Percentiles rank a stretch among this genome's conserved stretches.
These are phyloP conservation scores for Cryptotis parvus DNA, from an alignment of 2,113 vertebrate genomes.

Conservation along the genomic window DNA sequence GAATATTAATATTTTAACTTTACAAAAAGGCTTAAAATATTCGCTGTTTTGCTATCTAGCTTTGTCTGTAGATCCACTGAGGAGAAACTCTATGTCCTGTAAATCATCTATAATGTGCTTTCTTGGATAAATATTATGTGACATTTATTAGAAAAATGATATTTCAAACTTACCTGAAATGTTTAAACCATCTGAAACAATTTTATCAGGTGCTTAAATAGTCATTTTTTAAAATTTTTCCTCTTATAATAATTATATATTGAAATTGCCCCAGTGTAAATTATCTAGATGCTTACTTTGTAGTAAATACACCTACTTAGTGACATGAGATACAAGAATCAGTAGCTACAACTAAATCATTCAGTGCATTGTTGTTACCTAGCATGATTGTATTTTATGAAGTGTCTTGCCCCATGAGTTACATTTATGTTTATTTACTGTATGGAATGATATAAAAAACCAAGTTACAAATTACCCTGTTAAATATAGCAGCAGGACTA, in stretches of 20 bases:
- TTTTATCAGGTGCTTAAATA: constrained; percentile 40
- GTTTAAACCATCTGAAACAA: constrained; percentile 46
- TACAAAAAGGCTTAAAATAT: constrained; percentile 12
- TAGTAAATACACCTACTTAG: constrained; percentile 60
- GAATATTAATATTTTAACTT: constrained; percentile 45
- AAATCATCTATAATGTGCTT: constrained; percentile 44
- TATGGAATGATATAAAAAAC: constrained; percentile 57
- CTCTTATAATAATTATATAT: constrained; percentile 33
- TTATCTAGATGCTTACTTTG: constrained; percentile 59
- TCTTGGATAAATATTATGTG: constrained; percentile 38
- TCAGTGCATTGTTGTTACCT: constrained; percentile 54
- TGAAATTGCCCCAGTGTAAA: constrained; percentile 59
- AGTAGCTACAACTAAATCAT: constrained; percentile 65
- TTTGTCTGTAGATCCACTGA: background rate
- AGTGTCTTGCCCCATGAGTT: constrained; percentile 35
- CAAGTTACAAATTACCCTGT: constrained; percentile 41
- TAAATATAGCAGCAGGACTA: constrained; percentile 27
- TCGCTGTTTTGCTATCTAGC: background rate
- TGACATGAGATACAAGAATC: constrained; percentile 41
- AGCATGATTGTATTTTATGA: constrained; percentile 52
- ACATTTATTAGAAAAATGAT: constrained; percentile 49
- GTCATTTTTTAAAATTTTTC: constrained; percentile 46
- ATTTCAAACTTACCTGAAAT: constrained; percentile 56
- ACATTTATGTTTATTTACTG: constrained; percentile 56
- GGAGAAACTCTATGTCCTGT: background rate